Conservation (phyloP, 2,888 invertebrate species). For the Hirtodrosophila cameraria region DNA sequence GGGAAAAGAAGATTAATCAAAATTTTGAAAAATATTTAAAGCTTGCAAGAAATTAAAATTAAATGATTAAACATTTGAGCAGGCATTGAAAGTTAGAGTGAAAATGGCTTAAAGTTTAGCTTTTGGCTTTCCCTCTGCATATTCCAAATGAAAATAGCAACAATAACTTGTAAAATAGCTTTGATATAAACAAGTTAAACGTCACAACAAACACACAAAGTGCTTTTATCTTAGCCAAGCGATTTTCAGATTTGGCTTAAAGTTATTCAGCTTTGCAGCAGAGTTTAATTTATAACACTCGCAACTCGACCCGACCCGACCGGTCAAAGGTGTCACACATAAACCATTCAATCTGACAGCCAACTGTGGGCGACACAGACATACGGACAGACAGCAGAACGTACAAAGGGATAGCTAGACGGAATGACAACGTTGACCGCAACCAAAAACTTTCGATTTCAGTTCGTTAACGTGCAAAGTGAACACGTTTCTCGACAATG, state of each 20-base stretch:
- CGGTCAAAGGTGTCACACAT: conserved; percentile 76
- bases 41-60: background rate
- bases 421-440: conserved; percentile 65
- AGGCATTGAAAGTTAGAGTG: too few relatives aligned
- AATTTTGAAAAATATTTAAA: background rate
- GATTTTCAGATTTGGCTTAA: conserved; percentile 35
- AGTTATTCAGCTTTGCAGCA: conserved; percentile 31
- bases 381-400: conserved; percentile 11
- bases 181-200: too few relatives aligned
- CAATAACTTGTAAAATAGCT: too few relatives aligned
- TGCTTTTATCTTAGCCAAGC: background rate
- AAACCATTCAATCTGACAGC: conserved; percentile 77
- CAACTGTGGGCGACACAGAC: conserved; percentile 40
- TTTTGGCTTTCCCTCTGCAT: too few relatives aligned
- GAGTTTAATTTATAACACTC: conserved; percentile 75
- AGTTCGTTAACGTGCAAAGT: conserved; percentile 72
- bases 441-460: conserved; percentile 73
- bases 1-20: conserved; percentile 17
- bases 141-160: too few relatives aligned
- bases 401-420: conserved; percentile 9
- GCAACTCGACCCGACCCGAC: conserved; percentile 62
- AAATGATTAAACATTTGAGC: background rate
- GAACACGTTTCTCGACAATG: conserved; percentile 65
- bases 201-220: background rate
- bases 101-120: too few relatives aligned